A percentile compares a stretch with the other conserved stretches of the same genome.
These are phyloP conservation scores for Meganola albula DNA, from an alignment of 2,888 invertebrate genomes.

Conservation along the genomic window DNA sequence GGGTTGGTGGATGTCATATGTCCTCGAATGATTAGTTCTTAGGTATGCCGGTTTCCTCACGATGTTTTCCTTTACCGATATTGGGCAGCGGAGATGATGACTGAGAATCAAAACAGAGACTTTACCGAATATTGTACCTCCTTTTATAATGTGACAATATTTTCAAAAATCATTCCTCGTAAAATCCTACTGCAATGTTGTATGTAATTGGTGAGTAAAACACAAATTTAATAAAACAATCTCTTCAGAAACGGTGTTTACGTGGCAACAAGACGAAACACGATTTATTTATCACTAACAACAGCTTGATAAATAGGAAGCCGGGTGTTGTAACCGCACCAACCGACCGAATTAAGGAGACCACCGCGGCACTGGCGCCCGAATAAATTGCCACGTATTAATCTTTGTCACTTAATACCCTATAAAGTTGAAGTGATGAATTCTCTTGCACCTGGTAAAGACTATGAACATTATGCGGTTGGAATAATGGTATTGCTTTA, in stretches of 20 bases:
- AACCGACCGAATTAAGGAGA: slow-evolving; percentile 30
- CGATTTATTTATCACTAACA: slow-evolving; percentile 28
- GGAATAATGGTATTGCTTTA: slow-evolving; percentile 13
- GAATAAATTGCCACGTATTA: slow-evolving; percentile 55
- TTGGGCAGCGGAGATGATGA: too few species aligned
- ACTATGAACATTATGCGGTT: slow-evolving; percentile 1
- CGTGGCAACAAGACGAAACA: slow-evolving; percentile 25
- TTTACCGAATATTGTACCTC: too few species aligned
- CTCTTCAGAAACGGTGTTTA: slow-evolving; percentile 22
- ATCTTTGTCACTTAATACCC: slow-evolving; percentile 62
- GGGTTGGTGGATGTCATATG: too few species aligned
- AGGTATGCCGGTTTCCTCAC: too few species aligned
- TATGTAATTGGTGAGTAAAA: too few species aligned
- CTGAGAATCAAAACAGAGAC: too few species aligned
- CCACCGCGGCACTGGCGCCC: slow-evolving; percentile 25
- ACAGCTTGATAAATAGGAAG: slow-evolving; percentile 27
- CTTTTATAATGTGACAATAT: too few species aligned
- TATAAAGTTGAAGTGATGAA: slow-evolving; percentile 55
- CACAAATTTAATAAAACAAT: slow-evolving; percentile 23
- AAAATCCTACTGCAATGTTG: too few species aligned
- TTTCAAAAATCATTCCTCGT: too few species aligned
- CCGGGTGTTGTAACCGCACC: slow-evolving; percentile 19
- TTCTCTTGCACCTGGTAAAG: slow-evolving; percentile 33
- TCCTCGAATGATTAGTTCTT: too few species aligned
- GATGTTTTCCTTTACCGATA: too few species aligned